A percentile compares a stretch with the other conserved stretches of the same genome.
These are phyloP conservation scores for Grus americana DNA, from an alignment of 2,113 vertebrate genomes.

Conservation along the genomic window DNA sequence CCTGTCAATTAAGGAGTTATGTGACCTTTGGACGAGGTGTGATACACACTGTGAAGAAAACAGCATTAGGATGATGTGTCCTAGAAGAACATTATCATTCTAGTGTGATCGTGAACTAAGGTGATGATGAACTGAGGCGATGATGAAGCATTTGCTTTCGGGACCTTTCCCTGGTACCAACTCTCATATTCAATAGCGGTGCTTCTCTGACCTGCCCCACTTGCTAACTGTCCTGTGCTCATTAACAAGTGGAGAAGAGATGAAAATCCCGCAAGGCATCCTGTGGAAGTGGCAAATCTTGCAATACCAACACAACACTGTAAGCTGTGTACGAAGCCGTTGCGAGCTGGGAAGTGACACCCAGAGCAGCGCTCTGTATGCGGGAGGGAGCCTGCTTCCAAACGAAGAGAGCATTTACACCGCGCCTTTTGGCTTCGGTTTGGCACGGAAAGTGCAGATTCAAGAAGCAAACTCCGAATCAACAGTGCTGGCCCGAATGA, in stretches of 20 bases:
- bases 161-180: neutral
- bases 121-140: no score
- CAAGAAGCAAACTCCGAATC: neutral
- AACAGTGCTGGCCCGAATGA: neutral
- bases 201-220: neutral
- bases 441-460: fast-evolving
- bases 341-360: fast-evolving
- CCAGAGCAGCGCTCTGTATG: neutral
- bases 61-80: neutral
- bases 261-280: fast-evolving
- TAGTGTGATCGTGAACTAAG: neutral
- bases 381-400: neutral
- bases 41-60: neutral
- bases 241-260: neutral
- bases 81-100: neutral
- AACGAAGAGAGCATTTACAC: neutral
- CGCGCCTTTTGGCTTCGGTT: fast-evolving
- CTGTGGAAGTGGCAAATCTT: neutral
- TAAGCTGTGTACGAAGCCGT: neutral
- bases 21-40: neutral
- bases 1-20: neutral
- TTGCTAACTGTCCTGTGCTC: neutral
- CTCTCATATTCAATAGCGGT: neutral
- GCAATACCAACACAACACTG: fast-evolving
- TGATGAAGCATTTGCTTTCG: neutral